Conservation (phyloP, 2,113 vertebrate species). For the Osmerus eperlanus region DNA sequence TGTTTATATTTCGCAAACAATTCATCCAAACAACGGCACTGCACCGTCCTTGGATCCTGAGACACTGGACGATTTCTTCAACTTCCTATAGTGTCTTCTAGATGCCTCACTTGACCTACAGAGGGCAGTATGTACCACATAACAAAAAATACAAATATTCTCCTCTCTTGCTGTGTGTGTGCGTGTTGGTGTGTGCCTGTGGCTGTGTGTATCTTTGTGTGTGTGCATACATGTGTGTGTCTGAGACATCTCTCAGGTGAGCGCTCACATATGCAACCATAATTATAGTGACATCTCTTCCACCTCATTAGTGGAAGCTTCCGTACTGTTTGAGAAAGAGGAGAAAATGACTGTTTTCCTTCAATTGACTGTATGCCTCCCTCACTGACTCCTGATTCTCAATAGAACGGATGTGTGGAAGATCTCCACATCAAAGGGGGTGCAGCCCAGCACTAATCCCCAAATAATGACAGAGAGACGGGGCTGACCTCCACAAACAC, state of each 20-base stretch:
- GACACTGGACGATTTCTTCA: no score
- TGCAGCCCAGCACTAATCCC: slow-evolving; percentile 67
- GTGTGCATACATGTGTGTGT: slow-evolving; percentile 7
- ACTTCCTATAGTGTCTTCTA: background rate
- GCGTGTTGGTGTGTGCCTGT: slow-evolving; percentile 19
- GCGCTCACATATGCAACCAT: slow-evolving; percentile 37
- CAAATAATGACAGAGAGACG: slow-evolving; percentile 64
- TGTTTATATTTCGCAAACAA: no score
- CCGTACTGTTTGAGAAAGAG: slow-evolving; percentile 30
- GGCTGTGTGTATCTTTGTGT: background rate
- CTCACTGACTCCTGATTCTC: slow-evolving; percentile 36
- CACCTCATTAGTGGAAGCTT: slow-evolving; percentile 45
- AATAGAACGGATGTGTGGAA: slow-evolving; percentile 50
- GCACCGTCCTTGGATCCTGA: background rate
- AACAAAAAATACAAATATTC: slow-evolving; percentile 18
- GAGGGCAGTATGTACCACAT: slow-evolving; percentile 57
- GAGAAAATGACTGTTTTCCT: slow-evolving; percentile 36
- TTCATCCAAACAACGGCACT: background rate
- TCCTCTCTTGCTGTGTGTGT: background rate
- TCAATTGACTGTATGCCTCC: slow-evolving; percentile 24
- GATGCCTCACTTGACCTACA: slow-evolving; percentile 34
- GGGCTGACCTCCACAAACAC: slow-evolving; percentile 42
- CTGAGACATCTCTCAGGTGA: slow-evolving; percentile 31
- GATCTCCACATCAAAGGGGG: slow-evolving; percentile 59
- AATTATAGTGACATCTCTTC: slow-evolving; percentile 41